A percentile compares a stretch with the other conserved stretches of the same genome.
These are phyloP conservation scores for Hydrolagus colliei DNA, from an alignment of 2,797 vertebrate genomes.

Conservation along the genomic window DNA sequence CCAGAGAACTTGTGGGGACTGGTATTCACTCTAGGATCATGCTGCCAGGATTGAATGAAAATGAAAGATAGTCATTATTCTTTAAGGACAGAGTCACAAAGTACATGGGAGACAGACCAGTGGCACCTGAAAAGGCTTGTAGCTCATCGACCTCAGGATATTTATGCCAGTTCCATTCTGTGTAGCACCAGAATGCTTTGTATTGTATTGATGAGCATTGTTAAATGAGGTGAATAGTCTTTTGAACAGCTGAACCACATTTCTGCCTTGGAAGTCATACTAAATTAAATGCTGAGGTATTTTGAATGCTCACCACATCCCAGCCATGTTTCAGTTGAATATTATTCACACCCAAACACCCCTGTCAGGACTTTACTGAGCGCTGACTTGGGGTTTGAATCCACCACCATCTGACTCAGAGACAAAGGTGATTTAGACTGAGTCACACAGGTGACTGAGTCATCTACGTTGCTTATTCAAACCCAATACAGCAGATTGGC, in stretches of 20 bases:
- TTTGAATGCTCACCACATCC: neutral
- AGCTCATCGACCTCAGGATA: neutral
- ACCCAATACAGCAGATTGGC: no score
- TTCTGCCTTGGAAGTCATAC: neutral
- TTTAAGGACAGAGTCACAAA: conserved; percentile 8
- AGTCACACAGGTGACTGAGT: no score
- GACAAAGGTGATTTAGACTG: no score
- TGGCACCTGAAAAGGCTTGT: neutral
- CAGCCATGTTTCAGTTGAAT: neutral
- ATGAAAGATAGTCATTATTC: neutral
- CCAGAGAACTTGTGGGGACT: neutral
- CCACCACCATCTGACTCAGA: no score
- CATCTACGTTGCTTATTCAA: no score
- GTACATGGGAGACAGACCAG: neutral
- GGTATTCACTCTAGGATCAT: neutral
- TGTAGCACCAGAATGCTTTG: neutral
- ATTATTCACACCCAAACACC: neutral
- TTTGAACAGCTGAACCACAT: neutral
- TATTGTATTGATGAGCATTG: neutral
- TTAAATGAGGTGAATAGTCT: neutral
- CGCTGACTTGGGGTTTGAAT: no score
- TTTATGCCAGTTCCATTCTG: neutral
- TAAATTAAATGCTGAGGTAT: neutral
- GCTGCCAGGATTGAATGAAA: neutral
- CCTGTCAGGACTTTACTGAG: no score